Evolutionary conservation across 2,888 invertebrate species (phyloP), one percentile per base, ranked within the genome.

Genomic region (Pollenia amentaria): DNA sequence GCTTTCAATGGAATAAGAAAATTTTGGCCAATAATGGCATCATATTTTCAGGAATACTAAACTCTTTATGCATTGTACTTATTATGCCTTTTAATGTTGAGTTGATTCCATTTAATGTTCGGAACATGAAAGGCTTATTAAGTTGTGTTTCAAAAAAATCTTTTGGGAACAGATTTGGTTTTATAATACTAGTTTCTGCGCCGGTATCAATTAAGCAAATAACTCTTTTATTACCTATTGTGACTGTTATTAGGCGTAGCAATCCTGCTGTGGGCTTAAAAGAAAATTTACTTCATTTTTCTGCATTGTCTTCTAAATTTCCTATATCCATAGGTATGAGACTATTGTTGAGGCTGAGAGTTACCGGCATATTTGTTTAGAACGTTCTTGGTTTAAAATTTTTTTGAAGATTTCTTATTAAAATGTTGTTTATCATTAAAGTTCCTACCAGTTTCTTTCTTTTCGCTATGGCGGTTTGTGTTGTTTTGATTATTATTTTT

Each of bases 21-120:
- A 57, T 84, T 84, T 40, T 57, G 73, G 14, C 87, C 87, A 57
- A 87, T 84, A 29, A 87, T 87, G n/a, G 77, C 84, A 44, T 77
- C 64, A 76, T 81, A 84, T 38, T 81, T 84, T 77, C 67, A 14
- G 65, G 67, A 18, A 62, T 72, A 38, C 42, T 42, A 65, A 87
- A 87, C 42, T 87, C 81, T 72, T 76, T 81, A 29, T 75, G 64
- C 14, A 84, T 57, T 29, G 77, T 62, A 21, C 72, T 80, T 46
- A 69, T 60, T 21, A 86, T 76, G 62, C 77, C 48, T 48, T 67
- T 46, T 67, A 55, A 51, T 21, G 57, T 72, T 65, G 46, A 65
- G 62, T 79, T 77, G 29, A 78, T 67, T 57, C 76, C 70, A 70
- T 84, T 87, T 73, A 84, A 75, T 51, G 76, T 87, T 57, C 51